Conservation (phyloP, 2,888 invertebrate species). For the Omphaloscelis lunosa region DNA sequence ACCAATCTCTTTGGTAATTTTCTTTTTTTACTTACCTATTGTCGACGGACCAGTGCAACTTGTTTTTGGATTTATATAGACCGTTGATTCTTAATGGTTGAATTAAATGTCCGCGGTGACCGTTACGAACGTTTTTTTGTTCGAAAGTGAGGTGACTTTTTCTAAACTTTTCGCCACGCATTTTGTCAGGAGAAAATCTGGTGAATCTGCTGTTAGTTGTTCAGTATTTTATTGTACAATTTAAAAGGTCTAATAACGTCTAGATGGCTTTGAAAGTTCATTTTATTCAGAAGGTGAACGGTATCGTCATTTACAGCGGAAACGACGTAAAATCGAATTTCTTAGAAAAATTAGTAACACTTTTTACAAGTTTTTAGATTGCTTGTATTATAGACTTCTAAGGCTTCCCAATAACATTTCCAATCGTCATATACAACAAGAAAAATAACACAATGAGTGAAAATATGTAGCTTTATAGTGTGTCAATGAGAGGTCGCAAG, state of each 20-base stretch:
- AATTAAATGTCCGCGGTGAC: slow-evolving; percentile 75
- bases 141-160: slow-evolving; percentile 64
- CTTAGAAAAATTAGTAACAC: slow-evolving; percentile 41
- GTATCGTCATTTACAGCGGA: slow-evolving; percentile 6
- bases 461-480: not conserved
- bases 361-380: slow-evolving; percentile 26
- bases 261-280: slow-evolving; percentile 13
- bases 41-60: slow-evolving; percentile 77
- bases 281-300: slow-evolving; percentile 33
- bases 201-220: slow-evolving; percentile 31
- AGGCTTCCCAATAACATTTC: not conserved
- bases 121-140: slow-evolving; percentile 74
- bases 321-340: slow-evolving; percentile 34
- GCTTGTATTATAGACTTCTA: not conserved
- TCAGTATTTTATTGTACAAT: slow-evolving; percentile 20
- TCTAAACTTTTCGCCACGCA: slow-evolving; percentile 61
- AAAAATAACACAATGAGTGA: not conserved
- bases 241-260: slow-evolving; percentile 27
- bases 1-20: slow-evolving; percentile 79
- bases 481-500: no score
- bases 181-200: slow-evolving; percentile 54
- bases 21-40: slow-evolving; percentile 76
- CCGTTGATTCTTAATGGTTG: slow-evolving; percentile 80
- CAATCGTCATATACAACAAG: not conserved
- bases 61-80: slow-evolving; percentile 79